Conservation (phyloP, 2,888 invertebrate genomes). For the Galerucella calmariensis region DNA sequence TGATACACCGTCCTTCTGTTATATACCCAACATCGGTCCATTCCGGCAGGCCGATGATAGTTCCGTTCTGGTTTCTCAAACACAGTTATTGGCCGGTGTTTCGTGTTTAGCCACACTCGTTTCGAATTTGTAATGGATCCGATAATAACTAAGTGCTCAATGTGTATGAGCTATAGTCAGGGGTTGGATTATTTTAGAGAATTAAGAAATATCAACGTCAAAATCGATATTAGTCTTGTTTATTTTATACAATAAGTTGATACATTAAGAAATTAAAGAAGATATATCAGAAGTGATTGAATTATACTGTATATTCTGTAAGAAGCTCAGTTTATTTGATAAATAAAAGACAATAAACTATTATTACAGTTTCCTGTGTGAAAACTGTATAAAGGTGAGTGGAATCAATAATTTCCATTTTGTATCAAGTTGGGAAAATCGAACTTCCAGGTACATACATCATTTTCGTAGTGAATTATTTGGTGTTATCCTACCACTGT, state of each 20-base stretch:
- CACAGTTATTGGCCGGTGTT: slow-evolving; percentile 32
- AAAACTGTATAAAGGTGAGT: no score
- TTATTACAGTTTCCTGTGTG: no score
- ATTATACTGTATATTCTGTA: no score
- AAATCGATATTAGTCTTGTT: background rate
- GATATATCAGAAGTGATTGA: no score
- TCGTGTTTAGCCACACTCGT: slow-evolving; percentile 28
- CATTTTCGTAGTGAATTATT: background rate
- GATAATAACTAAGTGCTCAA: slow-evolving; percentile 15
- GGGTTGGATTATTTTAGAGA: slow-evolving; percentile 4
- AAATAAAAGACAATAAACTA: no score
- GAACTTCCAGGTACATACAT: background rate
- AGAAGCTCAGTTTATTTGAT: no score
- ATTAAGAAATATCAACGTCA: background rate
- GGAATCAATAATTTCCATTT: no score
- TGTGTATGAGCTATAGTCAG: background rate
- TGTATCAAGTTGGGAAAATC: no score
- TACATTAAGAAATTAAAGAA: background rate
- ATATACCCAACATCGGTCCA: slow-evolving; percentile 12
- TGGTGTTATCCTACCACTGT: background rate
- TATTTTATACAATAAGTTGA: no score
- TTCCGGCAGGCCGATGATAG: slow-evolving; percentile 20
- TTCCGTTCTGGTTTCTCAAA: slow-evolving; percentile 36
- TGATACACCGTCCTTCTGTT: slow-evolving; percentile 14
- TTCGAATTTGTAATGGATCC: slow-evolving; percentile 24